phyloP scores from a whole-genome alignment of 2,888 invertebrate species.

The Vanessa cardui region DNA sequence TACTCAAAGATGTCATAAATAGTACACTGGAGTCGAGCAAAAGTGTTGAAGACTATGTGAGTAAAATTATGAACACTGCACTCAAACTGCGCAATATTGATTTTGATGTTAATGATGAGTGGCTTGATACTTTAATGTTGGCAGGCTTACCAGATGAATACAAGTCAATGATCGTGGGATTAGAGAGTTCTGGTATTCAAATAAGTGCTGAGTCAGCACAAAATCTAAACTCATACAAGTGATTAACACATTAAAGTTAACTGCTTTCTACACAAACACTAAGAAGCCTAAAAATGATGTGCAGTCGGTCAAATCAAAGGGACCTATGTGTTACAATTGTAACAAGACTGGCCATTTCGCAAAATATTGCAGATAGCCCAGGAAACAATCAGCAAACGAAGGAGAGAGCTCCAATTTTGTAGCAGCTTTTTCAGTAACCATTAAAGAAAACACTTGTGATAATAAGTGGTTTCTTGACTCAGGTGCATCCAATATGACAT shows the following conservation, averaged over 20 bases:
- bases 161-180: background rate
- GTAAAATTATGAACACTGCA: constrained; percentile 31
- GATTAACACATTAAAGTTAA: no score
- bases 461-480: background rate
- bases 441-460: no score
- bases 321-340: background rate
- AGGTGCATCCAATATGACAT: background rate
- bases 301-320: background rate
- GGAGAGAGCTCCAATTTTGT: background rate
- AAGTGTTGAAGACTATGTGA: constrained; percentile 29
- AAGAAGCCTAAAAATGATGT: background rate
- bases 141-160: constrained; percentile 2
- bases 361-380: background rate
- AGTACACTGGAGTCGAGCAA: background rate
- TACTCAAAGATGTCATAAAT: constrained; percentile 7
- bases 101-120: constrained; percentile 39
- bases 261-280: background rate
- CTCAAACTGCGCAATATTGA: constrained; percentile 39
- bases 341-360: background rate
- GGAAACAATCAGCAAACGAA: background rate
- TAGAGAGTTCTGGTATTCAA: background rate
- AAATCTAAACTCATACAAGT: no score
- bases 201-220: no score
- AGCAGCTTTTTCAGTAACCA: background rate
- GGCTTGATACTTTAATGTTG: constrained; percentile 33